Base-by-base conservation (phyloP, 2,888 invertebrate genomes). In the Habroteleia sp. region DNA sequence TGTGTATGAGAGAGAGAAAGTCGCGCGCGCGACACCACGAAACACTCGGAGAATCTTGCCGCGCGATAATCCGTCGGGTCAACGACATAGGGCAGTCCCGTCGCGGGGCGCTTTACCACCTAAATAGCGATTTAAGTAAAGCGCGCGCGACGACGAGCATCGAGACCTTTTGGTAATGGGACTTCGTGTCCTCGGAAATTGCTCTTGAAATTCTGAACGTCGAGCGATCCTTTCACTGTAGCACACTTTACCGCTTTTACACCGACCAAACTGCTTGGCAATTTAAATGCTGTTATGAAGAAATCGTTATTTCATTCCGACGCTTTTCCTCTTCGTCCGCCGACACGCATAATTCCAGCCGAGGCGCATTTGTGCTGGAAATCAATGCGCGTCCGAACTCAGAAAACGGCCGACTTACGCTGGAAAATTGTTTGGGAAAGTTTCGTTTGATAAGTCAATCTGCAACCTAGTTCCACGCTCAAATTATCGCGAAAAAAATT, bases 11-110 rank as follows among this genome's bases (percentile, higher is more conserved):
- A 77, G 37, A 48, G 11, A 46, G 35, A 16, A 73, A 50, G 65
- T 3, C n/a, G 25, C 37, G 60, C 42, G 80, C 77, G 79, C 74
- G 77, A 80, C 73, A 73, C 78, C 77, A 78, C 80, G 77, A 74
- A 79, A 79, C 75, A 74, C 77, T 73, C 69, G 60, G 63, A 69
- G 73, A 73, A 73, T 66, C 76, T 77, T 77, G 77, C 72, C 50
- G 73, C 76, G 74, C 58, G 74, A 65, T 74, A 68, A 71, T 73
- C 54, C 68, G 52, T 7, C 58, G 58, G 74, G 74, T 74, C 74
- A 60, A 74, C 60, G 71, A 75, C 63, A 66, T 44, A 14, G 56
- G 56, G 35, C 25, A 42, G 50, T 46, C 35, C 41, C 39, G 52
- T 46, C 52, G 75, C 71, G 71, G 71, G 60, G 63, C 66, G 71